Base-by-base conservation (phyloP, 2,797 vertebrate species). In the Pempheris klunzingeri region DNA sequence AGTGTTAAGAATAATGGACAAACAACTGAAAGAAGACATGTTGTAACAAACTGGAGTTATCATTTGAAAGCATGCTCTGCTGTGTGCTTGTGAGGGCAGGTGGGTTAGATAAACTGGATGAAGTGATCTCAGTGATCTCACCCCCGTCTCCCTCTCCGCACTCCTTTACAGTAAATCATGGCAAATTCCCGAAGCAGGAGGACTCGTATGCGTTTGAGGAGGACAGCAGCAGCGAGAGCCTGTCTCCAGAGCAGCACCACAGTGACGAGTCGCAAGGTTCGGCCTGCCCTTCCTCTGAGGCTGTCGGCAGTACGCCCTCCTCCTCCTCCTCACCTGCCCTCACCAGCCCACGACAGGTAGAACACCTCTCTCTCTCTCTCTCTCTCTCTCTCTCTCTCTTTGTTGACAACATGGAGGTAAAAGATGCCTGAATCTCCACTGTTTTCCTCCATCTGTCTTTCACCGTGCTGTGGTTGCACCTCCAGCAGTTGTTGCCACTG, bases 121-220 rank as follows among this genome's bases (percentile, higher is more conserved):
- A n/a, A n/a, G n/a, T n/a, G n/a, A n/a, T 18, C 57, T 60, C 57
- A 12, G 43, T 49, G 7, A 36, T 44, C 36, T 76, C 3, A 15
- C 46, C 17, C 43, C 22, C 15, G 1, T 46, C 47, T 59, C 28
- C 47, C 52, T 65, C 14, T 86, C 70, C 80, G 64, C 67, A 49
- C 34, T 44, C 30, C 55, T 50, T n/a, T 54, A 7, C 83, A 96
- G 98, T 97, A 71, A 95, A 96, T 77, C 96, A 97, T 83, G 96
- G 93, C 54, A 95, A 92, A 90, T 97, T 97, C 92, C 95, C 96
- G 0, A 97, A 97, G 90, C 87, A 97, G 2, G 90, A 96, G 5
- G 97, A 99, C 63, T 96, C 97, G 0, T 99, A 98, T 53, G 96
- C 96, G 9, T 99, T 99, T 68, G 97, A 99, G 85, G 98, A 99